Conservation (phyloP, 2,888 invertebrate species). For the Drosophila helvetica region DNA sequence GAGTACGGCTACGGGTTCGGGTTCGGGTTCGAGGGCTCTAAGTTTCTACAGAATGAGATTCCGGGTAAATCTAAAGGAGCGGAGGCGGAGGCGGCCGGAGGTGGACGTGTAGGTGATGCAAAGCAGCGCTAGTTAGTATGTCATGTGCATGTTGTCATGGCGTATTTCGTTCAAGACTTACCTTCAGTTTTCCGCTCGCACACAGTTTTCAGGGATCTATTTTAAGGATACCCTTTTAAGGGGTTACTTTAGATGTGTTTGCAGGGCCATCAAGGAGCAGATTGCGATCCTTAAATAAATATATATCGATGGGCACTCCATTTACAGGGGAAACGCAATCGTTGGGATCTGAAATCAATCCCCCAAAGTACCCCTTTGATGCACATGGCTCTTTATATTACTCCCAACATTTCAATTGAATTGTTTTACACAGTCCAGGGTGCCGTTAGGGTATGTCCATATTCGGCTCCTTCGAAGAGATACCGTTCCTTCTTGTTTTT, state of each 20-base stretch:
- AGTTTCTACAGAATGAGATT: not conserved
- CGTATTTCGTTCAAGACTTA: slow-evolving; percentile 48
- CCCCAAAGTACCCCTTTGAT: not conserved
- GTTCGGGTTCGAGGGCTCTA: not conserved
- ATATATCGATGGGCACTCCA: not conserved
- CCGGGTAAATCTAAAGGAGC: not conserved
- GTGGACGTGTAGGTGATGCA: slow-evolving; percentile 36
- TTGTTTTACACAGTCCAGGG: too few relatives aligned
- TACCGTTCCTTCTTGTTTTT: not conserved
- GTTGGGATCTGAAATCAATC: not conserved
- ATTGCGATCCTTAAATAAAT: not conserved
- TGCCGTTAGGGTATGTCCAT: slow-evolving; percentile 20
- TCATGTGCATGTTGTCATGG: slow-evolving; percentile 53
- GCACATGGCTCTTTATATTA: not conserved
- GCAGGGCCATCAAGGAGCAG: not conserved
- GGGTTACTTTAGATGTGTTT: not conserved
- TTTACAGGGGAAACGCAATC: not conserved
- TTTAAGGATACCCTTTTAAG: not conserved
- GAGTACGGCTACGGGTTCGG: not conserved
- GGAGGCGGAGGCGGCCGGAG: not conserved
- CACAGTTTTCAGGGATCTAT: not conserved
- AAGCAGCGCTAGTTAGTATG: slow-evolving; percentile 50
- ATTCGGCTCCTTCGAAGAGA: not conserved
- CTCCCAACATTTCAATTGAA: not conserved
- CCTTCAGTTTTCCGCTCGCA: slow-evolving; percentile 13